A percentile compares a stretch with the other conserved stretches of the same genome.
phyloP scores from a whole-genome alignment of 2,888 invertebrate genomes.

The Parthenolecanium corni region DNA sequence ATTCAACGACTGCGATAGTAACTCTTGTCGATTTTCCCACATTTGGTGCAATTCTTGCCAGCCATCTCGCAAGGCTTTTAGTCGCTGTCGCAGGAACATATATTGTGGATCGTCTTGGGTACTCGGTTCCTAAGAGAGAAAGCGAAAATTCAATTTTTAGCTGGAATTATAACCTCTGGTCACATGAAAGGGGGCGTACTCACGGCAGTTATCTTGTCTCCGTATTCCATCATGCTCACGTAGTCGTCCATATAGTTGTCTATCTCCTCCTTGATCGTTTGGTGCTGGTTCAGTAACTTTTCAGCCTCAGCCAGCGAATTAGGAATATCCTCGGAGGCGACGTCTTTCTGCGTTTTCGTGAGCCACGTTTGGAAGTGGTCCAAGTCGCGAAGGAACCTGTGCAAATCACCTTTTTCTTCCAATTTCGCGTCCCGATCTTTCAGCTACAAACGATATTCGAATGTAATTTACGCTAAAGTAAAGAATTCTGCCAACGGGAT shows the following conservation, averaged over 20 bases:
- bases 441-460: slow-evolving; percentile 45
- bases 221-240: slow-evolving; percentile 99
- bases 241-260: slow-evolving; percentile 98
- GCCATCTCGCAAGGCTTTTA: slow-evolving; percentile 95
- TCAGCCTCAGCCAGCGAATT: slow-evolving; percentile 91
- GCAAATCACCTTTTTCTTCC: slow-evolving; percentile 97
- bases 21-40: slow-evolving; percentile 97
- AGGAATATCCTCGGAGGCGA: slow-evolving; percentile 92
- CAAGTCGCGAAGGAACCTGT: slow-evolving; percentile 92
- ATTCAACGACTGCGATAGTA: slow-evolving; percentile 88
- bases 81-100: slow-evolving; percentile 96
- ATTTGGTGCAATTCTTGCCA: slow-evolving; percentile 99
- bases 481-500: neutral
- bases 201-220: slow-evolving; percentile 80
- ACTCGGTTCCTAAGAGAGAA: slow-evolving; percentile 29
- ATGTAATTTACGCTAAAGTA: neutral
- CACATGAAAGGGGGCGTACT: slow-evolving; percentile 38
- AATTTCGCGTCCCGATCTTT: slow-evolving; percentile 96
- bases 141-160: neutral
- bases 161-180: too few species aligned
- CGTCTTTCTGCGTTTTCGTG: slow-evolving; percentile 97
- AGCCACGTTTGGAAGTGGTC: slow-evolving; percentile 99
- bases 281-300: slow-evolving; percentile 90
- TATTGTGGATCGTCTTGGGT: slow-evolving; percentile 96
- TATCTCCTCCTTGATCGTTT: slow-evolving; percentile 96